Percentiles rank a stretch among this genome's conserved stretches.
Conservation (phyloP, 2,113 vertebrate genomes). For the Melanostigma gelatinosum region DNA sequence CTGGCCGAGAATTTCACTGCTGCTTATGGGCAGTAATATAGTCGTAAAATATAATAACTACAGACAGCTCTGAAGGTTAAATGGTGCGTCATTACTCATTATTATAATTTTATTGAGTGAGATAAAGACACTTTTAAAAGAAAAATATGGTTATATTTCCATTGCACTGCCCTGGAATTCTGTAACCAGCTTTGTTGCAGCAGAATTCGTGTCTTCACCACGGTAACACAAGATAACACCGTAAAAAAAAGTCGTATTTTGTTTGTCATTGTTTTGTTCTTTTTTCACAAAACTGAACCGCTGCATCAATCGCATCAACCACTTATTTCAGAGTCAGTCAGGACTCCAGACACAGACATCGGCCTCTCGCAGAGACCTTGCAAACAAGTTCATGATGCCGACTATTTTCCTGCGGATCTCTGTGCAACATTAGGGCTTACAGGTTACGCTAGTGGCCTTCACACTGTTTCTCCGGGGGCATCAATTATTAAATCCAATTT, state of each 20-base stretch:
- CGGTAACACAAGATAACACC: background rate
- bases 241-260: background rate
- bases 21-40: background rate
- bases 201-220: background rate
- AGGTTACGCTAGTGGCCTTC: slow-evolving; percentile 64
- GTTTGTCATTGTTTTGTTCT: background rate
- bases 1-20: background rate
- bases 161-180: background rate
- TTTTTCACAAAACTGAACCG: slow-evolving; percentile 21
- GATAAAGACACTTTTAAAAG: background rate
- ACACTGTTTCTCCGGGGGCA: slow-evolving; percentile 48
- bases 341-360: slow-evolving; percentile 34
- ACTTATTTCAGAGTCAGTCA: slow-evolving; percentile 35
- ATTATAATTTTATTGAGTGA: background rate
- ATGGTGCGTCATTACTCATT: background rate
- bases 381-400: slow-evolving; percentile 52
- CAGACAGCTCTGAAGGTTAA: background rate
- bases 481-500: slow-evolving; percentile 75
- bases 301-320: slow-evolving; percentile 42
- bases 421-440: slow-evolving; percentile 35
- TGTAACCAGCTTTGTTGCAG: background rate
- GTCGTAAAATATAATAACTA: background rate
- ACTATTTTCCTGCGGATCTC: slow-evolving; percentile 43
- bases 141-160: background rate
- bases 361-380: slow-evolving; percentile 31